Evolutionary conservation across 2,113 vertebrate genomes (phyloP).

Genomic region (Rallus limicola): DNA sequence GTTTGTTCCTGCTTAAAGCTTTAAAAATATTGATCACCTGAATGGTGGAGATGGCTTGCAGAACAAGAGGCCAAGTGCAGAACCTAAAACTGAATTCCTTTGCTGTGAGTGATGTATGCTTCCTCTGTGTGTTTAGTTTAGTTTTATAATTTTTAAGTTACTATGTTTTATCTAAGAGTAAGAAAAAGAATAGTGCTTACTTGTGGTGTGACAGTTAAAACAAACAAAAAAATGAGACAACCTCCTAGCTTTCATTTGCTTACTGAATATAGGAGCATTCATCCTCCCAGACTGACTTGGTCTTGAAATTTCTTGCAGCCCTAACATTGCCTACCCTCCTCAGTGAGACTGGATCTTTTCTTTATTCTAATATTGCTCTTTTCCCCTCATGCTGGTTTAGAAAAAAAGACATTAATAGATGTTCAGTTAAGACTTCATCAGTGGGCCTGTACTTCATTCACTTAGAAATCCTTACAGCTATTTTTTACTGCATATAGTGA

Average conservation of each 20-base stretch:
- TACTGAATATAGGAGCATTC: not conserved
- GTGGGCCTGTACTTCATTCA: not conserved
- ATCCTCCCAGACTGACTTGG: accelerated
- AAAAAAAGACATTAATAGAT: not conserved
- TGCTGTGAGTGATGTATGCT: not conserved
- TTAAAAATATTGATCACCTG: not conserved
- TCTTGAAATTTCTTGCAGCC: not conserved
- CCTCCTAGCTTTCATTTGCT: not conserved
- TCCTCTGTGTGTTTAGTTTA: not conserved
- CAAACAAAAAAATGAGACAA: not conserved
- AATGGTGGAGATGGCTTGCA: not conserved
- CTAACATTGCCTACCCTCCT: not conserved
- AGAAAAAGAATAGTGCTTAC: not conserved
- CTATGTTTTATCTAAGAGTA: not conserved
- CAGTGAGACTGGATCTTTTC: not conserved
- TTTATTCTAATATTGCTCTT: not conserved
- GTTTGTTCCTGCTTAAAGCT: not conserved
- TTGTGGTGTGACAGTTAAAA: not conserved
- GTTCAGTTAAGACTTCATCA: constrained; percentile 46
- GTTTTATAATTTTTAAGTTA: not conserved
- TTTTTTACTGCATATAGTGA: constrained; percentile 43
- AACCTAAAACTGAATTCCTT: not conserved
- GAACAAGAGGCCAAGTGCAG: not conserved
- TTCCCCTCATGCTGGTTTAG: not conserved
- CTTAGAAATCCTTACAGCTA: constrained; percentile 35